A percentile compares a stretch with the other conserved stretches of the same genome.
Conservation (phyloP, 2,888 invertebrate genomes). For the Pseudoips prasinana region DNA sequence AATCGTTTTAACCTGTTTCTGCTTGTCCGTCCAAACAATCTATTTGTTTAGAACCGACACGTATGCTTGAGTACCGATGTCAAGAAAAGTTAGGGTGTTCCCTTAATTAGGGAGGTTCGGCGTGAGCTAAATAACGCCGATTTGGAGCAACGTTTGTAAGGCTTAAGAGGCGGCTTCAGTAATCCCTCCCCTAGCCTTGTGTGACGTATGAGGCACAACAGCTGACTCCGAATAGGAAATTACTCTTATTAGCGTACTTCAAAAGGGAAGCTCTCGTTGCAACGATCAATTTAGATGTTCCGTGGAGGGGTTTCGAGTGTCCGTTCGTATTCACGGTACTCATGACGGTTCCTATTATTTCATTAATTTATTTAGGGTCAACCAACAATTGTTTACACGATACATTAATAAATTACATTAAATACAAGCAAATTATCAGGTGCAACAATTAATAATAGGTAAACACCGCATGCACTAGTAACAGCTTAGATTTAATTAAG, state of each 20-base stretch:
- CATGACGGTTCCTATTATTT: too few relatives aligned
- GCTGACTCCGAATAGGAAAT: slow-evolving; percentile 26
- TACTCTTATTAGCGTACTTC: slow-evolving; percentile 22
- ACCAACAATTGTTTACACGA: too few relatives aligned
- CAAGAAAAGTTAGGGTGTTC: slow-evolving; percentile 67
- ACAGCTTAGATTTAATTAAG: too few relatives aligned
- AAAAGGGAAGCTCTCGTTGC: slow-evolving; percentile 4
- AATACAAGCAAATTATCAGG: too few relatives aligned
- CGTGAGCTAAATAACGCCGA: slow-evolving; percentile 65
- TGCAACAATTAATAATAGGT: too few relatives aligned
- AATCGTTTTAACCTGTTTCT: slow-evolving; percentile 51
- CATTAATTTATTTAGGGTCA: too few relatives aligned
- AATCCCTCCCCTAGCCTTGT: slow-evolving; percentile 37
- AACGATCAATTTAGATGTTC: too few relatives aligned
- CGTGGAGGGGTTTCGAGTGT: too few relatives aligned
- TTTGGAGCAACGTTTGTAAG: slow-evolving; percentile 64
- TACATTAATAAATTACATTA: too few relatives aligned
- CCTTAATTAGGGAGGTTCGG: slow-evolving; percentile 63
- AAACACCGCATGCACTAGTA: too few relatives aligned
- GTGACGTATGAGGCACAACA: slow-evolving; percentile 17
- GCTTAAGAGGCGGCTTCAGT: slow-evolving; percentile 52
- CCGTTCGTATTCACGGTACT: too few relatives aligned
- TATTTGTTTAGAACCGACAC: slow-evolving; percentile 44
- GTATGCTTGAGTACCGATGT: slow-evolving; percentile 51
- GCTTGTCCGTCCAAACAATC: slow-evolving; percentile 60